A percentile compares a stretch with the other conserved stretches of the same genome.
Evolutionary conservation across 2,888 invertebrate species (phyloP).

Genomic region (Hemithea aestivaria): DNA sequence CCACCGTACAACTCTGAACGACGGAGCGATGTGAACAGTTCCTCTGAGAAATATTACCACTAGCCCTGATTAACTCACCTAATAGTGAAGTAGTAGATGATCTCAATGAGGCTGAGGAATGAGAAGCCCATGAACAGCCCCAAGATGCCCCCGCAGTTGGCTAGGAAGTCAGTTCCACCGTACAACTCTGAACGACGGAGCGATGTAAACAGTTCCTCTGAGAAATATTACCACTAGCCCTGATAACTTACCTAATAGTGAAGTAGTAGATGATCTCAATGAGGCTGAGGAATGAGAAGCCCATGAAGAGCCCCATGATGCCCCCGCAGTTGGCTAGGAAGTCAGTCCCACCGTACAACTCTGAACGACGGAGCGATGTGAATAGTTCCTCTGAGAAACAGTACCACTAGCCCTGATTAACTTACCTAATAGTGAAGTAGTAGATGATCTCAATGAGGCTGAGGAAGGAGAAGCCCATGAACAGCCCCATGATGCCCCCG

Average conservation of each 20-base stretch:
- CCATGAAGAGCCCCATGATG: constrained; percentile 73
- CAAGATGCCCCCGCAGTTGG: constrained; percentile 75
- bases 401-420: constrained; percentile 51
- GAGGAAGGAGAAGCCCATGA: constrained; percentile 75
- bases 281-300: constrained; percentile 74
- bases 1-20: constrained; percentile 74
- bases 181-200: constrained; percentile 74
- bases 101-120: constrained; percentile 72
- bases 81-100: constrained; percentile 67
- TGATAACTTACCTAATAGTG: constrained; percentile 46
- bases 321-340: constrained; percentile 77
- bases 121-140: constrained; percentile 78
- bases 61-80: constrained; percentile 43
- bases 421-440: constrained; percentile 57
- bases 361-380: constrained; percentile 71
- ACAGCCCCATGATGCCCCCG: constrained; percentile 75
- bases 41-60: constrained; percentile 71
- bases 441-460: constrained; percentile 75
- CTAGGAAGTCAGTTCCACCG: constrained; percentile 73
- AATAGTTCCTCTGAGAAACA: constrained; percentile 75
- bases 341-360: constrained; percentile 72
- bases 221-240: constrained; percentile 65
- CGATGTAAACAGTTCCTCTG: constrained; percentile 71
- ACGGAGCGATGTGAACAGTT: constrained; percentile 70
- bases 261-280: constrained; percentile 75